Percentiles rank a stretch among this genome's conserved stretches.
phyloP scores from a whole-genome alignment of 2,888 invertebrate species.

The Serripes groenlandicus region DNA sequence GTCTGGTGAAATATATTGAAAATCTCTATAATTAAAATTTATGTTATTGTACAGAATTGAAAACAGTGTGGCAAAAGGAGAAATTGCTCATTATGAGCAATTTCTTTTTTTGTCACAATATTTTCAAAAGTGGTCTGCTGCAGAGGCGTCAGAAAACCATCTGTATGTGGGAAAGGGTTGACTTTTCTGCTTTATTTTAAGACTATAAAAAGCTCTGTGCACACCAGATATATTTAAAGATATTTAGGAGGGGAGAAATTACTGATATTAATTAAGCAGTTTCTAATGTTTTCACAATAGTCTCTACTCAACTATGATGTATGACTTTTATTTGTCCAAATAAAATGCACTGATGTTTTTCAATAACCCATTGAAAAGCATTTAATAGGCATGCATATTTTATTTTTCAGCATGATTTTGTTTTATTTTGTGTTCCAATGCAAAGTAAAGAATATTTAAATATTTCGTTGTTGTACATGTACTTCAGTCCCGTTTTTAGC shows the following conservation, averaged over 20 bases:
- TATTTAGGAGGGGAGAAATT: neutral
- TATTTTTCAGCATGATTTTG: neutral
- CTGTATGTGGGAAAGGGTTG: neutral
- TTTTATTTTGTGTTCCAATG: too few relatives aligned
- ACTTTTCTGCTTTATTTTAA: neutral
- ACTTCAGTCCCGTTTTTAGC: too few relatives aligned
- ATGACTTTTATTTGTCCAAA: too few relatives aligned
- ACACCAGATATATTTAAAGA: neutral
- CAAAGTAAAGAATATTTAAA: too few relatives aligned
- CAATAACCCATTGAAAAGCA: neutral
- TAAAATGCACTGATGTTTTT: too few relatives aligned
- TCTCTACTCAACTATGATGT: too few relatives aligned
- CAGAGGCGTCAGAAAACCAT: neutral
- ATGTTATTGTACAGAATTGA: neutral
- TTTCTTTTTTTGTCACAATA: constrained; percentile 1
- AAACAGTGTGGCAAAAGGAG: constrained; percentile 1
- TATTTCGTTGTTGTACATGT: too few relatives aligned
- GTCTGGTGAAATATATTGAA: neutral
- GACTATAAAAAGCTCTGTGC: neutral
- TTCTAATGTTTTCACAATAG: too few relatives aligned
- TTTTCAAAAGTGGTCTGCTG: neutral
- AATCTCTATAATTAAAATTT: neutral
- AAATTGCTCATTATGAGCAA: neutral
- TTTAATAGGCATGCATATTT: neutral
- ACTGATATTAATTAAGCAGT: neutral